A percentile compares a stretch with the other conserved stretches of the same genome.
phyloP scores from a whole-genome alignment of 2,797 vertebrate species.

The Sternotherus odoratus region DNA sequence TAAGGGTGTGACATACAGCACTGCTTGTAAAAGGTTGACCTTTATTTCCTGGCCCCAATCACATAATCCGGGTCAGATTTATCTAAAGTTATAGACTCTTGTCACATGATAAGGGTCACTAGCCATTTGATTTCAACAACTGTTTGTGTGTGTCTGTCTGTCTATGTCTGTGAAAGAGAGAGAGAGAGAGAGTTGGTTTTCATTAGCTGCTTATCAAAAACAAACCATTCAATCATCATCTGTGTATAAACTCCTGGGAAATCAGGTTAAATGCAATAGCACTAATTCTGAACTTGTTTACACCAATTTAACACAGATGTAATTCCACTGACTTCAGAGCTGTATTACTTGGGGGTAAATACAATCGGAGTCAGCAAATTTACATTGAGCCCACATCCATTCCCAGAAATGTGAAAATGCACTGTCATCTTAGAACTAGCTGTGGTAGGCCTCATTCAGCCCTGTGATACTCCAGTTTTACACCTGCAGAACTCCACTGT shows the following conservation, averaged over 20 bases:
- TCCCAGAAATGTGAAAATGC: constrained; percentile 21
- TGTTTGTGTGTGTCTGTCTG: background rate
- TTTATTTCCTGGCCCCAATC: background rate
- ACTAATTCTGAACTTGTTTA: constrained; percentile 33
- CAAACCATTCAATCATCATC: background rate
- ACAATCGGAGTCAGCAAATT: background rate
- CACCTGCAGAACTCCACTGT: background rate
- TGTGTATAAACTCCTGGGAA: constrained; percentile 13
- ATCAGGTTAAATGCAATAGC: constrained; percentile 21
- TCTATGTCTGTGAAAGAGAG: background rate
- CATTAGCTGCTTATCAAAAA: background rate
- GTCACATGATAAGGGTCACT: background rate
- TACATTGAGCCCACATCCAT: background rate
- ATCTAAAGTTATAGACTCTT: background rate
- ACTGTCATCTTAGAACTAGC: background rate
- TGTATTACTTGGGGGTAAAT: background rate
- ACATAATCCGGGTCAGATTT: background rate
- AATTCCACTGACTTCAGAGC: background rate
- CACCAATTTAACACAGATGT: background rate
- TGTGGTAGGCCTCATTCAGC: background rate
- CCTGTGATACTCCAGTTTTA: background rate
- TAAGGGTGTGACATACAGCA: background rate
- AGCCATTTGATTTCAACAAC: background rate
- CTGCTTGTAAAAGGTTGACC: background rate
- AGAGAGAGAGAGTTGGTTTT: too few species aligned